Evolutionary conservation across 2,888 invertebrate species (phyloP), one percentile per base, ranked within the genome.

Genomic region (Thecocarcelia acutangulata): DNA sequence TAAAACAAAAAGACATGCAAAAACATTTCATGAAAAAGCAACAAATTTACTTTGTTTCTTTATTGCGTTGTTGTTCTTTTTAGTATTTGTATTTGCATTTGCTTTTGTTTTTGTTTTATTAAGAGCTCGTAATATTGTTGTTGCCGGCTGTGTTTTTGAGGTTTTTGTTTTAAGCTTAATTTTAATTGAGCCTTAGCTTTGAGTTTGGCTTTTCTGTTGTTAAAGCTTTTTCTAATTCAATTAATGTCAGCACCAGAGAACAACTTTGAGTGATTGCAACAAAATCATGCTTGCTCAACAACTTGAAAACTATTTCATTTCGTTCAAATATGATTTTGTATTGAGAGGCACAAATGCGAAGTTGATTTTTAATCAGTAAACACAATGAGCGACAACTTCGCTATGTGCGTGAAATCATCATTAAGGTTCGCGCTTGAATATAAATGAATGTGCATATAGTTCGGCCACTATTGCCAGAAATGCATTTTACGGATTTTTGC

Each of bases 71-170:
- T 61, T 37, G 40, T 11, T 56, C n/a, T 70, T 50, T 15, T 24
- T 59, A 80, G 37, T 58, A 37, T 74, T 63, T 28, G 37, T 63
- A 37, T 74, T 66, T 77, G 33, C 64, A 6, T 59, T 52, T 37
- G 68, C 15, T 54, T 61, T 59, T 52, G 33, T 42, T 56, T 52
- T 61, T n/a, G 54, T 40, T 66, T 44, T 40, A 24, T 46, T 42
- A 42, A 63, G 19, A 4, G 21, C 46, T 69, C 33, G 42, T 58
- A 69, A 63, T n/a, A 28, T 1, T 58, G 28, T 21, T 21, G 19
- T 15, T 64, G 37, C 15, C 21, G n/a, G 56, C 19, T 50, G 11
- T 33, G n/a, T n/a, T n/a, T n/a, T n/a, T 63, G 46, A 15, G 37
- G 6, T 63, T 58, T 17, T 58, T 17, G 19, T 12, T 69, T 24